These are phyloP conservation scores for Tenthredo amoena DNA, from an alignment of 2,888 invertebrate species.

Conservation along the genomic window DNA sequence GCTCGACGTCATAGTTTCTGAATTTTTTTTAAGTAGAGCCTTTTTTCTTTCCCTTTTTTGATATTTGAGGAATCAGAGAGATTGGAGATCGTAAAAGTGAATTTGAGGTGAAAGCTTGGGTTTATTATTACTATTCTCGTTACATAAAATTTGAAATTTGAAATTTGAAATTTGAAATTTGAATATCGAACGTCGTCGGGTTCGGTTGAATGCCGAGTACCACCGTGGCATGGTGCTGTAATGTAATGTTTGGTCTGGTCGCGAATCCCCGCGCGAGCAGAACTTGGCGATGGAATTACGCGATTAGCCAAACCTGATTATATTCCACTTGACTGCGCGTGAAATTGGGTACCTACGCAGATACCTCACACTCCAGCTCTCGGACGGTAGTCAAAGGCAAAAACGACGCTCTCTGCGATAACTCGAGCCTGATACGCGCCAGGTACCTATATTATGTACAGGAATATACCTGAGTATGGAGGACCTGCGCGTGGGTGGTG, in stretches of 20 bases:
- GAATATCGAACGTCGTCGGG: neutral
- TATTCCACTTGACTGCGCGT: slow-evolving; percentile 60
- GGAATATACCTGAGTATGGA: slow-evolving; percentile 5
- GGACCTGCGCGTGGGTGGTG: slow-evolving; percentile 1
- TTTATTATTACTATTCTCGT: neutral
- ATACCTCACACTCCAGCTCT: slow-evolving; percentile 40
- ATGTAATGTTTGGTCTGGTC: neutral
- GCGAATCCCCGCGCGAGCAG: slow-evolving; percentile 3
- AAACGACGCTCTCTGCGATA: slow-evolving; percentile 21
- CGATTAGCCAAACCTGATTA: slow-evolving; percentile 59
- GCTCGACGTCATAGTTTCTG: neutral
- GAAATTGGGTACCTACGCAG: slow-evolving; percentile 56
- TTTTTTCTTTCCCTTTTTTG: neutral
- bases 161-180: slow-evolving; percentile 19
- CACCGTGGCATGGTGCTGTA: neutral
- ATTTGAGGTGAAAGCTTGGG: neutral
- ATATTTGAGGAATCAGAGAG: too few species aligned
- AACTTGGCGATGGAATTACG: slow-evolving; percentile 56
- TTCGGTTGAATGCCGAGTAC: neutral
- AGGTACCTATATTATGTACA: neutral
- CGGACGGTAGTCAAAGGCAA: slow-evolving; percentile 47
- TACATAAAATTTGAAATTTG: neutral
- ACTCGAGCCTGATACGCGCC: slow-evolving; percentile 18
- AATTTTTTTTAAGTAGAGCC: neutral
- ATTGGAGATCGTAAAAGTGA: neutral